These are phyloP conservation scores for Euschistus heros DNA, from an alignment of 1,140 invertebrate species.

Conservation along the genomic window DNA sequence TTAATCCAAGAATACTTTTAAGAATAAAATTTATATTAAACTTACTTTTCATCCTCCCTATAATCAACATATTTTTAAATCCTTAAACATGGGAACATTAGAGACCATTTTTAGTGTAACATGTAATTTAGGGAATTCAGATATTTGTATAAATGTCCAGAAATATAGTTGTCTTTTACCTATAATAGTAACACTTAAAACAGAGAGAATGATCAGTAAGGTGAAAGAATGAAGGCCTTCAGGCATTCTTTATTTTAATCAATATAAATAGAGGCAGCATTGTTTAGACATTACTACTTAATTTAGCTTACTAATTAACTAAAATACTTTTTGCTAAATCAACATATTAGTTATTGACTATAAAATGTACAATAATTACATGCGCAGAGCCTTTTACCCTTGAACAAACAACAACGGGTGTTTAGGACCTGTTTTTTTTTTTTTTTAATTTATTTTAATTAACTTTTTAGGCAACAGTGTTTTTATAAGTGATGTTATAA, in stretches of 20 bases:
- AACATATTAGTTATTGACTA: constrained; percentile 12
- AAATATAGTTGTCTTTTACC: too few relatives aligned
- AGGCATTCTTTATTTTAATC: not conserved
- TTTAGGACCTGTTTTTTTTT: constrained; percentile 21
- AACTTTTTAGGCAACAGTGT: constrained; percentile 23
- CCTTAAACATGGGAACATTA: too few relatives aligned
- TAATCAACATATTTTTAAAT: too few relatives aligned
- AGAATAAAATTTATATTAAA: not conserved
- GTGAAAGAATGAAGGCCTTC: constrained; percentile 8
- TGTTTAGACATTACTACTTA: constrained; percentile 7
- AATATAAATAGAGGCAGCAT: constrained; percentile 11
- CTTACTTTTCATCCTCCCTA: constrained; percentile 5
- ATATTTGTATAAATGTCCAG: too few relatives aligned
- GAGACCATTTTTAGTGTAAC: too few relatives aligned
- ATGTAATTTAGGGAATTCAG: too few relatives aligned
- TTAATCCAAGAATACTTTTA: not conserved
- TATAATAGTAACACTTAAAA: too few relatives aligned
- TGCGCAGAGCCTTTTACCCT: constrained; percentile 28
- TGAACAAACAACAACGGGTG: constrained; percentile 26
- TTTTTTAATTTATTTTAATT: too few relatives aligned
- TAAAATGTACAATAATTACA: constrained; percentile 33
- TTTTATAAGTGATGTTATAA: not conserved
- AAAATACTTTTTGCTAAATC: constrained; percentile 10
- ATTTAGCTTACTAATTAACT: constrained; percentile 12
- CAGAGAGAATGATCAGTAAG: constrained; percentile 2